A percentile compares a stretch with the other conserved stretches of the same genome.
These are phyloP conservation scores for Alloscopus bannaensis DNA, from an alignment of 2,888 invertebrate genomes.

Conservation along the genomic window DNA sequence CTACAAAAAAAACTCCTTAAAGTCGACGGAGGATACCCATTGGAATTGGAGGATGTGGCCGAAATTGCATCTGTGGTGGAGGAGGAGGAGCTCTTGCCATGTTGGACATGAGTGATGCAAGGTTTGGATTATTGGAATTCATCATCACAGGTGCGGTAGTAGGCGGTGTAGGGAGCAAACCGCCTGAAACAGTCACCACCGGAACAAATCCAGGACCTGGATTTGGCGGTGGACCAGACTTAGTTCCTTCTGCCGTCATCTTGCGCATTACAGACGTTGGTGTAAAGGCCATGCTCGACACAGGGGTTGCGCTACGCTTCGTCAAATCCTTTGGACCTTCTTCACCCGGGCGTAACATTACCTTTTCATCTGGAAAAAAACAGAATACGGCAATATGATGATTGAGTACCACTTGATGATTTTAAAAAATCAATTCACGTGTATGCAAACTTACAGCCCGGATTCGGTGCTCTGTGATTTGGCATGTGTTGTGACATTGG, in stretches of 20 bases:
- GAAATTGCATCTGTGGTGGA: slow-evolving; percentile 37
- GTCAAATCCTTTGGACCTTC: slow-evolving; percentile 51
- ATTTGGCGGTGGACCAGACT: slow-evolving; percentile 78
- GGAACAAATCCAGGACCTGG: slow-evolving; percentile 76
- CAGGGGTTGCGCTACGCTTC: slow-evolving; percentile 78
- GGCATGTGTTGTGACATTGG: slow-evolving; percentile 41
- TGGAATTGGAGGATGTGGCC: slow-evolving; percentile 45
- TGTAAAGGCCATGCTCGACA: slow-evolving; percentile 83
- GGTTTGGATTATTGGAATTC: slow-evolving; percentile 56
- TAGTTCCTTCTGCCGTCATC: slow-evolving; percentile 87
- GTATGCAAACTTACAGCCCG: slow-evolving; percentile 36
- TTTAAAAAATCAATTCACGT: not conserved
- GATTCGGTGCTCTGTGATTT: slow-evolving; percentile 50
- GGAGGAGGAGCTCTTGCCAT: slow-evolving; percentile 49
- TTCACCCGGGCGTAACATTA: slow-evolving; percentile 34
- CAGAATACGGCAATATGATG: not conserved
- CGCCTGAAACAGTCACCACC: slow-evolving; percentile 47
- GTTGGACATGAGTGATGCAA: slow-evolving; percentile 57
- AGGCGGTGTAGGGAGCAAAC: slow-evolving; percentile 47
- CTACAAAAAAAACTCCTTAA: too few relatives aligned
- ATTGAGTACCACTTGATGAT: not conserved
- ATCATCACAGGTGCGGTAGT: slow-evolving; percentile 57
- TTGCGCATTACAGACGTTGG: slow-evolving; percentile 95
- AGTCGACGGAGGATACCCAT: too few relatives aligned
- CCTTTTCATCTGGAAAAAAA: slow-evolving; percentile 40